Base-by-base conservation (phyloP, 2,888 invertebrate species). In the Papilio demoleus region DNA sequence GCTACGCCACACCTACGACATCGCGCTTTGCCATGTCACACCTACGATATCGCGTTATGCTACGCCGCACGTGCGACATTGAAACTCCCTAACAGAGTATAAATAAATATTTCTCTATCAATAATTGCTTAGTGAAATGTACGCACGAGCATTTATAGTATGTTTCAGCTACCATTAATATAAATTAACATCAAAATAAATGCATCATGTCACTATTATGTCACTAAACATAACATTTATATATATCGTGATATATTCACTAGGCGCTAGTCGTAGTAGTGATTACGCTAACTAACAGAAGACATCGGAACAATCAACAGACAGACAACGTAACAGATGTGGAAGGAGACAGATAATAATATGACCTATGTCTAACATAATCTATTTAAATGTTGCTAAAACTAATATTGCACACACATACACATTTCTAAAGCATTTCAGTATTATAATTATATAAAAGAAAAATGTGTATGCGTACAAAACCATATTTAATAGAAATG, bases 381-480 rank as follows among this genome's bases (percentile, higher is more conserved):
- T 80, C 74, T 82, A 83, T 82, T 84, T 86, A 85, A 86, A 86
- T 84, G 84, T 85, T 79, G 71, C 82, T 90, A 89, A 72, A 90
- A 88, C 91, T 92, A 92, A 92, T 93, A 93, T 93, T 93, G 93
- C 93, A 93, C 92, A 91, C 92, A 92, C 93, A 92, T 92, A 92
- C 92, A 92, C 91, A 92, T 89, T 89, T 86, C 83, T 83, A 83
- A 86, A 86, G 83, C 81, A 80, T 84, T 84, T 79, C 83, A 83
- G 73, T 77, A 78, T 81, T 81, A 72, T 81, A 85, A 85, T 81
- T 77, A 83, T 82, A 59, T 38, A 64, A 45, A 45, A 62, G 42
- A 42, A 81, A 87, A 88, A 88, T 91, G 92, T 92, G 92, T 92
- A 91, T 89, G 92, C 88, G 91, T 82, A 92, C 88, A 89, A 90